Evolutionary conservation across 1,140 invertebrate genomes (phyloP), one percentile per base, ranked within the genome.

Genomic region (Musca vetustissima): DNA sequence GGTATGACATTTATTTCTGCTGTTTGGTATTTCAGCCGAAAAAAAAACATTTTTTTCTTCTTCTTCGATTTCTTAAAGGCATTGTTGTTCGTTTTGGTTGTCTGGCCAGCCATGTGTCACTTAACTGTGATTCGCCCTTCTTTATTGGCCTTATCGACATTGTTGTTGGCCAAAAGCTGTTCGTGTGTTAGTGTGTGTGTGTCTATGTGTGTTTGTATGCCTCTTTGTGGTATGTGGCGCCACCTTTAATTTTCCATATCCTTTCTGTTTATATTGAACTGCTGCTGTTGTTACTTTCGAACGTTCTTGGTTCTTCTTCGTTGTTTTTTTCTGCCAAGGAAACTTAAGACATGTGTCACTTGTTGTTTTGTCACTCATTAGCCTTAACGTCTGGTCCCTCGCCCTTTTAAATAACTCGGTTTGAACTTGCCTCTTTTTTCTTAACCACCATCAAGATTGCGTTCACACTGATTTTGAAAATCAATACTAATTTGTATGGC

Each of bases 301-400:
- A 4, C 28, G 3, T 28, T 4, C 28, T 8, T 28, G 8, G 3
- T 28, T 28, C 3, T n/a, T n/a, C n/a, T n/a, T n/a, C n/a, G 17
- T 61, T 43, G 9, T 61, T 43, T 21, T 4, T 43, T 6, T 3
- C 36, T 1, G 15, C 17, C 57, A 61, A 19, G 36, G 57, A 61
- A 61, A 61, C 28, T 24, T 32, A 61, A 61, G 57, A 61, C 57
- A 61, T 61, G 28, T 61, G 57, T 61, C 57, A 61, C 57, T 61
- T 61, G 57, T 61, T 61, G 57, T 61, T 61, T 61, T 61, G 57
- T 61, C 57, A 61, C 57, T 61, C 17, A 36, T 43, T 61, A 32
- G 36, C 55, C 28, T 43, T 43, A 43, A 4, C 4, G 36, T 43
- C 36, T 43, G 6, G 13, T 11, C 36, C 36, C 11, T 13, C 36